Evolutionary conservation across 1,140 invertebrate genomes (phyloP).

Genomic region (Heliconius hewitsoni): DNA sequence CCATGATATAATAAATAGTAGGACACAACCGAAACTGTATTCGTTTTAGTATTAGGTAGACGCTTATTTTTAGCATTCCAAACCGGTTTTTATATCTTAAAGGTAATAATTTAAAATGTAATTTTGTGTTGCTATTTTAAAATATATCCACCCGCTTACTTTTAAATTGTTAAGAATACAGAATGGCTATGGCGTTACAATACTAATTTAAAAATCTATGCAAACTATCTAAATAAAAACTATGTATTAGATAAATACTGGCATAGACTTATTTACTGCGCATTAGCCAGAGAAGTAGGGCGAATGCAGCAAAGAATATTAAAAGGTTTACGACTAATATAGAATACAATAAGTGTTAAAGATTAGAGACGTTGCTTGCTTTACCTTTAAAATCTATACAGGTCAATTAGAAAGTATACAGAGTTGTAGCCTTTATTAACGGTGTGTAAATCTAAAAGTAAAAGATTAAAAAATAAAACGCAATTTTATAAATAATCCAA

Average conservation of each 20-base stretch:
- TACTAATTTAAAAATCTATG: neutral
- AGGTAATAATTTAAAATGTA: neutral
- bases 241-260: neutral
- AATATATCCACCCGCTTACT: neutral
- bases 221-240: neutral
- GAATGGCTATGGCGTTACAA: neutral
- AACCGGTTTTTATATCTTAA: neutral
- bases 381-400: constrained; percentile 51
- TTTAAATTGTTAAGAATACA: neutral
- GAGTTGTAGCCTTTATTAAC: constrained; percentile 20
- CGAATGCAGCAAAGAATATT: constrained; percentile 59
- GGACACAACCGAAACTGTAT: neutral
- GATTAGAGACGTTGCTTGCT: constrained; percentile 57
- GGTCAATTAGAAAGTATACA: constrained; percentile 55
- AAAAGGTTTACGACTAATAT: constrained; percentile 58
- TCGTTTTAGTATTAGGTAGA: neutral
- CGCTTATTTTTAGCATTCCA: neutral
- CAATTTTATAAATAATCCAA: neutral
- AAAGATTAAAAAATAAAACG: neutral
- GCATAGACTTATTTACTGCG: neutral
- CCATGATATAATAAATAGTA: no score
- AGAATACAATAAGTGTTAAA: constrained; percentile 53
- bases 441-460: neutral
- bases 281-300: constrained; percentile 48
- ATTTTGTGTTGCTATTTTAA: neutral